phyloP scores from a whole-genome alignment of 64 coral and sea anemone species.

The Anthopleura sola region DNA sequence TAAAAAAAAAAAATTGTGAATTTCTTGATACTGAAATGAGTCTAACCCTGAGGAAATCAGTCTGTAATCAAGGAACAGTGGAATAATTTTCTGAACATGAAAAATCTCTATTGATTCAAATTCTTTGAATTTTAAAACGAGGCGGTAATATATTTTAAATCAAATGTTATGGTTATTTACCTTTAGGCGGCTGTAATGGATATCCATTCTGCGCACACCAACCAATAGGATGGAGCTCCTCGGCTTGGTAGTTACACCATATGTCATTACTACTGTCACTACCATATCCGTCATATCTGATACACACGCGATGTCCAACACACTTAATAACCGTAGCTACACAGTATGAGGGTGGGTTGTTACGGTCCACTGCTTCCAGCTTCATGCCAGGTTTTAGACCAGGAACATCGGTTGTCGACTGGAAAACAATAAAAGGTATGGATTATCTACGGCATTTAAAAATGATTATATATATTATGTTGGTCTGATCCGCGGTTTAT shows the following conservation, averaged over 20 bases:
- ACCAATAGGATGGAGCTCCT: constrained; percentile 96
- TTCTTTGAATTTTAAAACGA: too few relatives aligned
- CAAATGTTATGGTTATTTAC: constrained; percentile 29
- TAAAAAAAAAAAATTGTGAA: too few relatives aligned
- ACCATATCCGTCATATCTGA: constrained; percentile 96
- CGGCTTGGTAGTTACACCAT: constrained; percentile 99
- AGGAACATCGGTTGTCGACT: constrained; percentile 78
- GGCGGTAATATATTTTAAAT: neutral
- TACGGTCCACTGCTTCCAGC: constrained; percentile 96
- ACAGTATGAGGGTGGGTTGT: constrained; percentile 95
- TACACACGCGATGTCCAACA: constrained; percentile 89
- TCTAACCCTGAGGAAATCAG: too few relatives aligned
- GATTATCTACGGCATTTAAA: neutral
- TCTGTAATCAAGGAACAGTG: too few relatives aligned
- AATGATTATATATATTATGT: too few relatives aligned
- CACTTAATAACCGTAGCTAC: constrained; percentile 91
- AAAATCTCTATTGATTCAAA: too few relatives aligned
- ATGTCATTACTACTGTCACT: constrained; percentile 84
- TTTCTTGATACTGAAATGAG: too few relatives aligned
- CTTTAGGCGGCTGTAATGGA: constrained; percentile 90
- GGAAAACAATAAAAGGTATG: constrained; percentile 5
- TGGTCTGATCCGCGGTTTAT: too few relatives aligned
- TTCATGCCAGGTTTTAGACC: constrained; percentile 99
- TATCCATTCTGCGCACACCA: constrained; percentile 99
- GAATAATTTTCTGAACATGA: too few relatives aligned